Conservation (phyloP, 2,113 vertebrate genomes). For the Semicossyphus pulcher region DNA sequence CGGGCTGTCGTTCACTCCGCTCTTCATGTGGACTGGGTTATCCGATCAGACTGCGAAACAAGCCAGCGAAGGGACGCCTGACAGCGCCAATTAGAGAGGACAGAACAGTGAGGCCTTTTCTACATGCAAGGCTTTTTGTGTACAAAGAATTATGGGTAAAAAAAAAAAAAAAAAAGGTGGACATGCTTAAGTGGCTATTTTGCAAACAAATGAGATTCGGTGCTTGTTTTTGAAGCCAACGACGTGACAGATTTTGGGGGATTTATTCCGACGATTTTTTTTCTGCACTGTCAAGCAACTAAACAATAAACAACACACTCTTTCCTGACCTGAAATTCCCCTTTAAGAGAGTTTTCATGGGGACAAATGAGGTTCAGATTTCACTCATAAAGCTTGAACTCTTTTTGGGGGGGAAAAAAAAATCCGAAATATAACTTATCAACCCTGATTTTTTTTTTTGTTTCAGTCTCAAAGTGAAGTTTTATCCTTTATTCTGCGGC, state of each 20-base stretch:
- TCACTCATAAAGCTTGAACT: neutral
- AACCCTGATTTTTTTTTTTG: no score
- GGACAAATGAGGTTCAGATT: neutral
- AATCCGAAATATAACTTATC: neutral
- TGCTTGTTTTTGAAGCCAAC: conserved; percentile 1
- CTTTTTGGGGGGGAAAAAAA: neutral
- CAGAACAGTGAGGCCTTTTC: conserved; percentile 53
- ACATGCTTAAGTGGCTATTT: conserved; percentile 27
- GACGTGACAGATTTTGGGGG: conserved; percentile 34
- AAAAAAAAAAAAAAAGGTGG: conserved; percentile 13
- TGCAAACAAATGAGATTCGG: conserved; percentile 46
- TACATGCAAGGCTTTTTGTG: conserved; percentile 52
- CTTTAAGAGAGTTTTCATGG: neutral
- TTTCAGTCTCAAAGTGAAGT: neutral
- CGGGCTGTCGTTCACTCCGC: conserved; percentile 48
- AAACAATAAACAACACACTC: neutral
- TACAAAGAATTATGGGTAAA: conserved; percentile 13
- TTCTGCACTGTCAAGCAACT: neutral
- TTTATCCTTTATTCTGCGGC: neutral
- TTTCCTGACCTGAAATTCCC: conserved; percentile 8
- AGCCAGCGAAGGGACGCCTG: conserved; percentile 64
- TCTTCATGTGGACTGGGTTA: conserved; percentile 66
- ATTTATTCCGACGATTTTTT: neutral
- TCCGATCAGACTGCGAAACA: conserved; percentile 72
- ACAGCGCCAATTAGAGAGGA: conserved; percentile 73